Conservation (phyloP, 2,888 invertebrate species). For the Thera obeliscata region DNA sequence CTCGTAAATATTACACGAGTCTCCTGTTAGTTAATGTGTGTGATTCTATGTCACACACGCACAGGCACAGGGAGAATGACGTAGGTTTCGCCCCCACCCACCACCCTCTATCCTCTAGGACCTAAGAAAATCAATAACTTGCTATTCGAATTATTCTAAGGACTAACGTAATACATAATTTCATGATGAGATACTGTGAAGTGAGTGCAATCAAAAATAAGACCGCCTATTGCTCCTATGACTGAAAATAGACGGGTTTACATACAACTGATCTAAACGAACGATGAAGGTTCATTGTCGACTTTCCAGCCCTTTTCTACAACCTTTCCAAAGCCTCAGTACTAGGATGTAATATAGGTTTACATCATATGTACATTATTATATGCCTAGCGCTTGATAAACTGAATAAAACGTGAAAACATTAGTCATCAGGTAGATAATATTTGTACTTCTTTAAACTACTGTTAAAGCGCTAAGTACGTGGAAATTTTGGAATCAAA, state of each 20-base stretch:
- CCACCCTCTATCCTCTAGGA: slow-evolving; percentile 57
- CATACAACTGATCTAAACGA: neutral
- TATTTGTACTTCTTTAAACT: slow-evolving; percentile 16
- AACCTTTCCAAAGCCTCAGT: neutral
- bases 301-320: neutral
- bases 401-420: slow-evolving; percentile 35
- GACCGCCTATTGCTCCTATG: neutral
- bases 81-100: slow-evolving; percentile 56
- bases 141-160: slow-evolving; percentile 22
- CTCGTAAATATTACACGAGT: neutral
- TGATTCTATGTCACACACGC: neutral
- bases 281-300: neutral
- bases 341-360: neutral
- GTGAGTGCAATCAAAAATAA: neutral
- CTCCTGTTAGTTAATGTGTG: neutral
- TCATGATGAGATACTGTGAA: neutral
- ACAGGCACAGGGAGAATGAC: slow-evolving; percentile 41
- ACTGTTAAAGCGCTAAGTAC: neutral
- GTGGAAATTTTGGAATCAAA: slow-evolving; percentile 3
- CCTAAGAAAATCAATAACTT: slow-evolving; percentile 72
- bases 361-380: neutral
- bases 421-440: slow-evolving; percentile 62
- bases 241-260: neutral
- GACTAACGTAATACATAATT: slow-evolving; percentile 2
- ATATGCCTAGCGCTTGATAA: neutral